Evolutionary conservation across 2,888 invertebrate species (phyloP).

Genomic region (Enchytraeus crypticus): DNA sequence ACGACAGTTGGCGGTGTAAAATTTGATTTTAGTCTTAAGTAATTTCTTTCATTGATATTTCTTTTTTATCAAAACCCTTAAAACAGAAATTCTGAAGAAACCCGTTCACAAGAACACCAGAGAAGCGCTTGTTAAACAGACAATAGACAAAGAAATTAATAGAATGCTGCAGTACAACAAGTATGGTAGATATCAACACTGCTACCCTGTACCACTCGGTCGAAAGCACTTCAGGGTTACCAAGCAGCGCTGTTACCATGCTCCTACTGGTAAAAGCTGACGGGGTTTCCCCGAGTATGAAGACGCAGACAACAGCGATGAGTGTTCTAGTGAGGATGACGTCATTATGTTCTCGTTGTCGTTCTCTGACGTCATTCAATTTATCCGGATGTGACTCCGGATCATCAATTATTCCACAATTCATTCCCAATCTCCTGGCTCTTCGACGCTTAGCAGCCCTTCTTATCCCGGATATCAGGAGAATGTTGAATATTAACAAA

Average conservation of each 20-base stretch:
- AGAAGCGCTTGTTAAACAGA: slow-evolving; percentile 21
- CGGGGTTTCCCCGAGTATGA: slow-evolving; percentile 22
- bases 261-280: slow-evolving; percentile 17
- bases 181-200: slow-evolving; percentile 14
- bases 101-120: too few relatives aligned
- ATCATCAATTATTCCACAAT: background rate
- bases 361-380: too few relatives aligned
- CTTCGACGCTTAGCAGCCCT: background rate
- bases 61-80: too few relatives aligned
- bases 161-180: slow-evolving; percentile 20
- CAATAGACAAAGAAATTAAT: slow-evolving; percentile 23
- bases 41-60: too few relatives aligned
- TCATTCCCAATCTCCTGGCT: background rate
- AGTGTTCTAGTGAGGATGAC: slow-evolving; percentile 19
- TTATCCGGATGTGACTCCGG: too few relatives aligned
- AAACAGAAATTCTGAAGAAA: too few relatives aligned
- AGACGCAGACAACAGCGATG: slow-evolving; percentile 21
- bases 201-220: slow-evolving; percentile 7
- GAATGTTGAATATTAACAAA: slow-evolving; percentile 22
- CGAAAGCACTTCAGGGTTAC: slow-evolving; percentile 6
- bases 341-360: slow-evolving; percentile 6
- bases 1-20: too few relatives aligned
- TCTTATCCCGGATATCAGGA: slow-evolving; percentile 19
- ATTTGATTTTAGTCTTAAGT: too few relatives aligned
- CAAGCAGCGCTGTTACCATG: slow-evolving; percentile 7